phyloP scores from a whole-genome alignment of 2,113 vertebrate genomes.

The Leptobrachium ailaonicum region DNA sequence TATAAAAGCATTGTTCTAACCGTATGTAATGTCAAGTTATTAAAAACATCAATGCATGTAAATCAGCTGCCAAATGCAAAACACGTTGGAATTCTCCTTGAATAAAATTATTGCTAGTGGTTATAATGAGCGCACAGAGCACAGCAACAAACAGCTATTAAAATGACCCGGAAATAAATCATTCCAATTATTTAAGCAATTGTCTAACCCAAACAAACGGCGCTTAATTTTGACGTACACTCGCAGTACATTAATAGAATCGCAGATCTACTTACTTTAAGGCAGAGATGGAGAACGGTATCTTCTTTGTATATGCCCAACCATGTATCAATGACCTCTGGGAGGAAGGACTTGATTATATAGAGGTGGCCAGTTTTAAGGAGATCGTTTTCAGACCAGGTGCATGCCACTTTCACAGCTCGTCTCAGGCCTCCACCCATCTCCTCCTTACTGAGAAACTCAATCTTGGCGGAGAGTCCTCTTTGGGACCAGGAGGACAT shows the following conservation, averaged over 20 bases:
- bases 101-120: no score
- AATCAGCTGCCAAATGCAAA: no score
- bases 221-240: no score
- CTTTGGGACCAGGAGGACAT: slow-evolving; percentile 98
- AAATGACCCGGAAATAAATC: no score
- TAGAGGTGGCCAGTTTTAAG: slow-evolving; percentile 94
- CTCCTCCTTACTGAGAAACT: slow-evolving; percentile 97
- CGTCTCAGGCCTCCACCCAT: slow-evolving; percentile 94
- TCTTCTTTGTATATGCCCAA: slow-evolving; percentile 95
- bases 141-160: no score
- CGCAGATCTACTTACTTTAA: slow-evolving; percentile 78
- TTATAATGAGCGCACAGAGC: no score
- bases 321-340: slow-evolving; percentile 95
- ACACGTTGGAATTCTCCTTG: no score
- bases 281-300: slow-evolving; percentile 94
- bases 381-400: slow-evolving; percentile 95
- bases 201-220: no score
- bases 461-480: slow-evolving; percentile 96
- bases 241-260: no score
- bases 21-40: no score
- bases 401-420: slow-evolving; percentile 95
- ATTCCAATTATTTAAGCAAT: no score
- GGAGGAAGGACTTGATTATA: slow-evolving; percentile 97
- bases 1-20: background rate
- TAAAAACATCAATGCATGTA: no score